Conservation (phyloP, 2,797 vertebrate genomes). For the Sebastes alutus region DNA sequence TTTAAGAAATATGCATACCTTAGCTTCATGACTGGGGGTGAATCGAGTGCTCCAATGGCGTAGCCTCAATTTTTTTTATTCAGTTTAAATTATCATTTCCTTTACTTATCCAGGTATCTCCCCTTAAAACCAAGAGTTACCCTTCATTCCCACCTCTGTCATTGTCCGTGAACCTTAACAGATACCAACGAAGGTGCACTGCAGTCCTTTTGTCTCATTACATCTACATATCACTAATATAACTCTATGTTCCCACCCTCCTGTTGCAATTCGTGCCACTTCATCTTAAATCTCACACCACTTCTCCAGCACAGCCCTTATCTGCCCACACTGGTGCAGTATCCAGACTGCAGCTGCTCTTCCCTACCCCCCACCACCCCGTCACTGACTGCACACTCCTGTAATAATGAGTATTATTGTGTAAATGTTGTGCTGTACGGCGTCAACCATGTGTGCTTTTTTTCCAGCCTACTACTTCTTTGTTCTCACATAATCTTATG, state of each 20-base stretch:
- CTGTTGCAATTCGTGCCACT: slow-evolving; percentile 22
- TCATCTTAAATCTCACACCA: slow-evolving; percentile 37
- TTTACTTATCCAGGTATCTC: background rate
- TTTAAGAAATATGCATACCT: background rate
- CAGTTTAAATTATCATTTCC: background rate
- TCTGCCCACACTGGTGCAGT: slow-evolving; percentile 40
- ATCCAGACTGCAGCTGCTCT: slow-evolving; percentile 39
- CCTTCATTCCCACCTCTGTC: slow-evolving; percentile 14
- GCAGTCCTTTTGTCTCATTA: slow-evolving; percentile 25
- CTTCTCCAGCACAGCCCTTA: slow-evolving; percentile 7
- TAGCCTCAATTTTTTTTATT: background rate
- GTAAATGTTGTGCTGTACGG: slow-evolving; percentile 9
- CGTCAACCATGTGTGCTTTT: slow-evolving; percentile 25
- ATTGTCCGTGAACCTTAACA: slow-evolving; percentile 1
- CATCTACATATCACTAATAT: slow-evolving; percentile 22
- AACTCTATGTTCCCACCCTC: slow-evolving; percentile 35
- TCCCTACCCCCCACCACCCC: background rate
- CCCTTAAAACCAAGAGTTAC: background rate
- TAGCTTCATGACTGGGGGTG: background rate
- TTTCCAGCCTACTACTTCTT: slow-evolving; percentile 18
- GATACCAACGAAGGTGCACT: background rate
- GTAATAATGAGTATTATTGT: slow-evolving; percentile 33
- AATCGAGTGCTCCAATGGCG: background rate
- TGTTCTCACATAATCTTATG: slow-evolving; percentile 35
- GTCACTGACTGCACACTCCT: slow-evolving; percentile 35